Conservation (phyloP, 2,797 vertebrate genomes). For the Acanthurus lineatus region DNA sequence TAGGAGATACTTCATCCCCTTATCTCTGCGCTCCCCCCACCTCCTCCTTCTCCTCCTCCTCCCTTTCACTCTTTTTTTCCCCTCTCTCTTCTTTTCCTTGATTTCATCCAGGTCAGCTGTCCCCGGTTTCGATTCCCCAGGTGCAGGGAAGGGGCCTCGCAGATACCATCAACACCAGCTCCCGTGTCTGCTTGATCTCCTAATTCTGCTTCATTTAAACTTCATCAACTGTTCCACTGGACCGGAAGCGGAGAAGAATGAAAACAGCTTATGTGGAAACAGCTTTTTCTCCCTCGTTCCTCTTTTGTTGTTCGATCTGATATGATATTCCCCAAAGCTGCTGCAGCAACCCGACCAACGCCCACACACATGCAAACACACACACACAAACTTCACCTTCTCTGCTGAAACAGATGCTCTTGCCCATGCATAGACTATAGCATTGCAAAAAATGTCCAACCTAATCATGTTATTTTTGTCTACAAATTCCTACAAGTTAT, state of each 20-base stretch:
- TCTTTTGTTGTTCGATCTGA: constrained; percentile 87
- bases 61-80: constrained; percentile 70
- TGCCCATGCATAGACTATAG: constrained; percentile 22
- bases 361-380: constrained; percentile 37
- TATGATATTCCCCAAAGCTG: constrained; percentile 81
- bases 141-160: constrained; percentile 44
- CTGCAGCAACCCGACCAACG: constrained; percentile 38
- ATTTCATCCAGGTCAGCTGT: constrained; percentile 89
- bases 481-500: constrained; percentile 12
- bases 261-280: constrained; percentile 87
- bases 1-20: constrained; percentile 89
- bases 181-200: constrained; percentile 91
- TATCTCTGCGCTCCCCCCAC: constrained; percentile 70
- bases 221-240: constrained; percentile 99
- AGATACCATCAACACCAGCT: constrained; percentile 85
- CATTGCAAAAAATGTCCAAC: constrained; percentile 30
- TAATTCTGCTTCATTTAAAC: constrained; percentile 99
- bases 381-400: constrained; percentile 19
- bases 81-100: constrained; percentile 73
- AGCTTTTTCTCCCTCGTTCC: constrained; percentile 73
- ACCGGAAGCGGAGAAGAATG: constrained; percentile 98
- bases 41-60: constrained; percentile 40
- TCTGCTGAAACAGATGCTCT: constrained; percentile 7
- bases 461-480: background rate
- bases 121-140: constrained; percentile 74